Percentiles rank a stretch among this genome's conserved stretches.
These are phyloP conservation scores for Chaetops frenatus DNA, from an alignment of 2,113 vertebrate genomes.

Conservation along the genomic window DNA sequence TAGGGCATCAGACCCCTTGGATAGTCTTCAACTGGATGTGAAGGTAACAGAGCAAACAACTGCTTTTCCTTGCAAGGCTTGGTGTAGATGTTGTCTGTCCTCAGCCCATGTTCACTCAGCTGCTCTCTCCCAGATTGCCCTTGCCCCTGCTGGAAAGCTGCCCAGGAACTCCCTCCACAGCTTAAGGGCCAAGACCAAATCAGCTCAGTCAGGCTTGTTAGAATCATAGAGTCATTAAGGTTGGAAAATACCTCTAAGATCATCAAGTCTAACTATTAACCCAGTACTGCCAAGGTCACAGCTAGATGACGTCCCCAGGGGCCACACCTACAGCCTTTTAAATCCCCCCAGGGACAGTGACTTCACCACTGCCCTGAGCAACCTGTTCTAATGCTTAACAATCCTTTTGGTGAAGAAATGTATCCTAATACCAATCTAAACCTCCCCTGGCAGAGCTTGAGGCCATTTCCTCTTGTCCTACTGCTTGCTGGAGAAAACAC, in stretches of 20 bases:
- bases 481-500: background rate
- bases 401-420: background rate
- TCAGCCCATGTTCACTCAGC: background rate
- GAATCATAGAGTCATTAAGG: background rate
- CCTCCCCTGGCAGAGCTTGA: background rate
- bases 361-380: background rate
- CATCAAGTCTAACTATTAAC: background rate
- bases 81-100: background rate
- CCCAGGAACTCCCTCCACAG: background rate
- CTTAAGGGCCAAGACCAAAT: background rate
- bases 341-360: background rate
- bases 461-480: background rate
- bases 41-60: background rate
- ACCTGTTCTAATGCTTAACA: background rate
- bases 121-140: background rate
- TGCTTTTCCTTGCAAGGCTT: background rate
- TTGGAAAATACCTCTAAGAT: background rate
- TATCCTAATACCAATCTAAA: background rate
- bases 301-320: background rate
- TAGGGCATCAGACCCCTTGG: background rate
- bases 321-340: background rate
- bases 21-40: background rate
- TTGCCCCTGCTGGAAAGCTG: background rate
- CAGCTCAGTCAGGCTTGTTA: background rate
- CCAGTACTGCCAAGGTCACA: background rate